A percentile compares a stretch with the other conserved stretches of the same genome.
phyloP scores from a whole-genome alignment of 2,113 vertebrate genomes.

The Choloepus hoffmanni region DNA sequence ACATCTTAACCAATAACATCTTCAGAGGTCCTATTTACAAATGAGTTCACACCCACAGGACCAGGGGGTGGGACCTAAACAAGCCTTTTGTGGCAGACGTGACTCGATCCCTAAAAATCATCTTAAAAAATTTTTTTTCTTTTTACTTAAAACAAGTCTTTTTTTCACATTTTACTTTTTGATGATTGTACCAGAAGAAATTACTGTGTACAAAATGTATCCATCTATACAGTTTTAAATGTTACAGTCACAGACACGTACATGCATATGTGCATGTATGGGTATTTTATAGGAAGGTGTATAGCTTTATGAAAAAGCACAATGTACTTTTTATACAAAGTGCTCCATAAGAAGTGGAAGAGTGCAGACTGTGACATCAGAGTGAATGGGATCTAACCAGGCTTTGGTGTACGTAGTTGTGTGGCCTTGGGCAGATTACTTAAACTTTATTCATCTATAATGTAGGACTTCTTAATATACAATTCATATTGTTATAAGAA shows the following conservation, averaged over 20 bases:
- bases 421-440: background rate
- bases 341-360: background rate
- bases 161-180: conserved; percentile 4
- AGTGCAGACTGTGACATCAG: background rate
- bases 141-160: background rate
- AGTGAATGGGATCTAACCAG: background rate
- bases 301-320: background rate
- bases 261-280: too few species aligned
- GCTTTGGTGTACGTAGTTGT: background rate
- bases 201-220: background rate
- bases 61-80: too few species aligned
- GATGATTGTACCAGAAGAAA: background rate
- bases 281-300: background rate
- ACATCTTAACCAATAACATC: too few species aligned
- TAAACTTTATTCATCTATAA: background rate
- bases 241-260: background rate
- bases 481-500: background rate
- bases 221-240: background rate
- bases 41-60: too few species aligned
- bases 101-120: too few species aligned
- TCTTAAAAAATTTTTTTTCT: background rate
- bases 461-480: background rate
- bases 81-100: too few species aligned
- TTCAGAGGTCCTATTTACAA: too few species aligned
- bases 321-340: background rate